A percentile compares a stretch with the other conserved stretches of the same genome.
Conservation (phyloP, 2,797 vertebrate genomes). For the Artibeus jamaicensis region DNA sequence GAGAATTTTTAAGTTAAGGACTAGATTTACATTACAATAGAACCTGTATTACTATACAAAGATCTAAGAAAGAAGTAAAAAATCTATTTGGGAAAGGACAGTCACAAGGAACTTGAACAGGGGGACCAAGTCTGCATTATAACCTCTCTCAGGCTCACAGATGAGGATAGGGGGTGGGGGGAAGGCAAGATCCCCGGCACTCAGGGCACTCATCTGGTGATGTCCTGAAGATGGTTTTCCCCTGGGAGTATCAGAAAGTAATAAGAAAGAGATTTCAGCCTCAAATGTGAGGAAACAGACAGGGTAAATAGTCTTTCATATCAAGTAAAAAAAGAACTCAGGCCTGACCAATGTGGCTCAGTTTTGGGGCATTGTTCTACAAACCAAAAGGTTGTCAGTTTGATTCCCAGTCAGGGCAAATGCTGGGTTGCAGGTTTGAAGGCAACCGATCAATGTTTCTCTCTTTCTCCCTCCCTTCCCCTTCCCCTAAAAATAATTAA, state of each 20-base stretch:
- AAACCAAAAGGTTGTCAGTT: background rate
- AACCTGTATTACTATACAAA: background rate
- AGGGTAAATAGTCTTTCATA: background rate
- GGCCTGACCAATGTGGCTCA: background rate
- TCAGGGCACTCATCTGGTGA: background rate
- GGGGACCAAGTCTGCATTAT: background rate
- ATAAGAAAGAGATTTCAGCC: background rate
- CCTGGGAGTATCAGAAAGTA: background rate
- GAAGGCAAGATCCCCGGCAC: background rate
- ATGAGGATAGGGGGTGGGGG: background rate
- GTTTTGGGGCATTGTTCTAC: background rate
- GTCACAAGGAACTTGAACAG: background rate
- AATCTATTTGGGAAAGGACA: background rate
- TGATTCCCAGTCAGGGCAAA: background rate
- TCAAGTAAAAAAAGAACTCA: background rate
- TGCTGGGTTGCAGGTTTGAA: background rate
- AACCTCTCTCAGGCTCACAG: background rate
- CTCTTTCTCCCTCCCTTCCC: background rate
- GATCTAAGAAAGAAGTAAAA: background rate
- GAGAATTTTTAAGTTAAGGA: constrained; percentile 35
- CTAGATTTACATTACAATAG: constrained; percentile 20
- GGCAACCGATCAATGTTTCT: background rate
- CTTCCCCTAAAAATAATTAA: background rate
- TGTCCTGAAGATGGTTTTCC: background rate
- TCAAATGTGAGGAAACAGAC: background rate